Evolutionary conservation across 2,797 vertebrate genomes (phyloP).

Genomic region (Vultur gryphus): DNA sequence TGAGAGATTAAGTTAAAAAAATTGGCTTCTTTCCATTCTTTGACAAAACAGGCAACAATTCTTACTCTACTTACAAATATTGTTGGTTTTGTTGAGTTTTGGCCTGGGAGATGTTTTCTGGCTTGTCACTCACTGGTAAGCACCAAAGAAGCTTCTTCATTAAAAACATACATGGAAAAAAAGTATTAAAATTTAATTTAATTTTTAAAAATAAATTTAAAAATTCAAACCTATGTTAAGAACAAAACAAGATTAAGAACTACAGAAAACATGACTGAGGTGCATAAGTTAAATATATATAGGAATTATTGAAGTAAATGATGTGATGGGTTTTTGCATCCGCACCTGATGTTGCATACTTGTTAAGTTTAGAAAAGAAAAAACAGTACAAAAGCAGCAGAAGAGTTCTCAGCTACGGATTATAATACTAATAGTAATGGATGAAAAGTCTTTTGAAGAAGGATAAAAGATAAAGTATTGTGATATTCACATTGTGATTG

Average conservation of each 20-base stretch:
- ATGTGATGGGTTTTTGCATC: neutral
- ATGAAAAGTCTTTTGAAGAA: neutral
- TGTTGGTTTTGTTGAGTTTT: neutral
- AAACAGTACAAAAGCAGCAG: accelerated
- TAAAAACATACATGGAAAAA: neutral
- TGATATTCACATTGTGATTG: neutral
- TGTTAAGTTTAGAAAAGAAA: neutral
- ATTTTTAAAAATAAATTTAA: neutral
- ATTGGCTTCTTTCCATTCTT: neutral
- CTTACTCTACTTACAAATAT: neutral
- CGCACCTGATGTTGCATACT: neutral
- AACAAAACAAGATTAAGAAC: neutral
- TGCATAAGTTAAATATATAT: neutral
- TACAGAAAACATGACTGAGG: neutral
- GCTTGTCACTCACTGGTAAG: neutral
- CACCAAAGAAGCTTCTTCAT: neutral
- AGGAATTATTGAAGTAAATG: neutral
- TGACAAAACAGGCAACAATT: neutral
- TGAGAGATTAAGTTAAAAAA: neutral
- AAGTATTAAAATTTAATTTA: neutral
- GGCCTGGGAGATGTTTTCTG: neutral
- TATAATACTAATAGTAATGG: neutral
- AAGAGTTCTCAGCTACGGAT: neutral
- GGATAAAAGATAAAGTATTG: neutral
- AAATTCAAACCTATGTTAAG: neutral